phyloP scores from a whole-genome alignment of 2,888 invertebrate genomes.

The Xylocampa areola region DNA sequence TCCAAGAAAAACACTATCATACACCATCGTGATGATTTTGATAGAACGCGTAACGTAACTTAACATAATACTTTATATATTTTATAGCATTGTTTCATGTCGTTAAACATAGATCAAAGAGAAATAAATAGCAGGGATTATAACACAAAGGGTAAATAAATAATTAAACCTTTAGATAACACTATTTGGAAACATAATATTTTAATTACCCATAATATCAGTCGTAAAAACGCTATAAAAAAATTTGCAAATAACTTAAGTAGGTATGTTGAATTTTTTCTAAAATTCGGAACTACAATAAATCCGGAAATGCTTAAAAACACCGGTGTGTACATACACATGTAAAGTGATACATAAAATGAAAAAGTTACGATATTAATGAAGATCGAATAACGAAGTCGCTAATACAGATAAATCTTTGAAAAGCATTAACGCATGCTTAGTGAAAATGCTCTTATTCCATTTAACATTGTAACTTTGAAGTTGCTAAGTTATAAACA shows the following conservation, averaged over 20 bases:
- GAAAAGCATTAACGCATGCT: no score
- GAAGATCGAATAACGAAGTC: no score
- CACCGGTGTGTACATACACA: not conserved
- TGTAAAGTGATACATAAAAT: not conserved
- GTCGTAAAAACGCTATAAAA: constrained; percentile 19
- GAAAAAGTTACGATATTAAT: no score
- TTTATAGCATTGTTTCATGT: constrained; percentile 55
- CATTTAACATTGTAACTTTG: no score
- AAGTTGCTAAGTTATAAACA: no score
- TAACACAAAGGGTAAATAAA: constrained; percentile 46
- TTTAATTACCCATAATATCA: constrained; percentile 25
- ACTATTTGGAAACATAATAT: constrained; percentile 28
- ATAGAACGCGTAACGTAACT: constrained; percentile 48
- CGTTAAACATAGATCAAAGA: constrained; percentile 51
- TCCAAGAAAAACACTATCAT: constrained; percentile 64
- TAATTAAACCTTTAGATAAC: constrained; percentile 30
- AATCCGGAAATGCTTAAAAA: constrained; percentile 9
- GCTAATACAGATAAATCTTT: no score
- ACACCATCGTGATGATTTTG: constrained; percentile 52
- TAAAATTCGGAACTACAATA: not conserved
- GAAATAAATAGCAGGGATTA: constrained; percentile 31
- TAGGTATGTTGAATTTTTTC: constrained; percentile 3
- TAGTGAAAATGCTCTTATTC: no score
- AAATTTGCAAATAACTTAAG: constrained; percentile 9
- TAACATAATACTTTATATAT: constrained; percentile 55